Evolutionary conservation across 2,888 invertebrate genomes (phyloP), one percentile per base, ranked within the genome.

Genomic region (Colletes collaris): DNA sequence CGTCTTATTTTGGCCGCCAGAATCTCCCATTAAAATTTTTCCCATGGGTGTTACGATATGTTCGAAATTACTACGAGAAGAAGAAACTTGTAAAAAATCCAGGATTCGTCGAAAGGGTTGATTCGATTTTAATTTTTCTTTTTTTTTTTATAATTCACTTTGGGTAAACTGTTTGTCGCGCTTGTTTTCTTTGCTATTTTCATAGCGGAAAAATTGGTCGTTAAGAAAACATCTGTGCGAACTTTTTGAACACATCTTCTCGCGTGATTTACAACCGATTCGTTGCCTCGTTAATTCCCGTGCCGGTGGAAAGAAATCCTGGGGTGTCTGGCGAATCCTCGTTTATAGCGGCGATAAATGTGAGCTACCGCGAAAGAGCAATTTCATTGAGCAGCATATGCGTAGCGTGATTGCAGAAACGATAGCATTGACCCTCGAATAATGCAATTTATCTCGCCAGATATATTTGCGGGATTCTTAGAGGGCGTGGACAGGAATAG

Each of bases 371-470:
- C 74, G 82, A 82, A 82, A 64, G 63, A 58, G 65, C 46, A 64
- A 27, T 69, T 59, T 67, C 76, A 76, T 77, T 69, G 59, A 76
- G 74, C 52, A n/a, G 55, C 71, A 66, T 58, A 58, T 70, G 75
- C 55, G 63, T 40, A 7, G 40, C 69, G 40, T 63, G 69, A 63
- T 79, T 58, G 53, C 55, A 67, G 65, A 77, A 82, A 76, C 79
- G 84, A 79, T 79, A 63, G 64, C 79, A 76, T 84, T 82, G 77
- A 81, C 81, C 82, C 84, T 74, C 63, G 55, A 70, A 81, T 81
- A 75, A 79, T 75, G 75, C 19, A 56, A 80, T 81, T 69, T 71
- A 81, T 81, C 75, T 59, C 55, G 40, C n/a, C 46, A 16, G 68
- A 58, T 70, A 67, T 79, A 74, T 63, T 64, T 50, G n/a, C 53